phyloP scores from a whole-genome alignment of 2,113 vertebrate genomes.

The Ophiodon elongatus region DNA sequence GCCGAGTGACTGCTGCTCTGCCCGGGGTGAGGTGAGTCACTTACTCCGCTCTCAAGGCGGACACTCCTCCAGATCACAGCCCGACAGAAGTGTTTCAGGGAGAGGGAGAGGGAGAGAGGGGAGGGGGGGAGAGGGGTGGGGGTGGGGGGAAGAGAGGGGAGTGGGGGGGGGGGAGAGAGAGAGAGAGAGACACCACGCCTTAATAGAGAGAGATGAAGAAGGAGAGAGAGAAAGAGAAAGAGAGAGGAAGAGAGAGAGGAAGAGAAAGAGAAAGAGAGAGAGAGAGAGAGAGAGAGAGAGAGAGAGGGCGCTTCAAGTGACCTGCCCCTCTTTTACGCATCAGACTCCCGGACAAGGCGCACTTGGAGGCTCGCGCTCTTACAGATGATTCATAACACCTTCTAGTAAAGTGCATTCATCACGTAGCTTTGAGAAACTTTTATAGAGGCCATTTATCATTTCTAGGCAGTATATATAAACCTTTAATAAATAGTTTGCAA shows the following conservation, averaged over 20 bases:
- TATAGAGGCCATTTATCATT: background rate
- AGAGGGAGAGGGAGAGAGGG: conserved; percentile 27
- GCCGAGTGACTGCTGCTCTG: conserved; percentile 27
- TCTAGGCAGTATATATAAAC: background rate
- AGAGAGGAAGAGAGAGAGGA: conserved; percentile 7
- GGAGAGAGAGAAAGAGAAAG: conserved; percentile 37
- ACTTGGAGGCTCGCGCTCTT: conserved; percentile 3
- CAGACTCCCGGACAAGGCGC: conserved; percentile 7
- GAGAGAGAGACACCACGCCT: conserved; percentile 20
- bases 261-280: conserved; percentile 1
- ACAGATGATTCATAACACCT: conserved; percentile 13
- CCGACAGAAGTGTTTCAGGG: conserved; percentile 41
- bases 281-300: conserved; percentile 27
- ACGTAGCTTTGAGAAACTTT: background rate
- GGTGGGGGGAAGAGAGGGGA: conserved; percentile 7
- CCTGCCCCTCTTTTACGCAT: conserved; percentile 44
- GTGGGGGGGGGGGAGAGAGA: no score
- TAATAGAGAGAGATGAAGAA: conserved; percentile 1
- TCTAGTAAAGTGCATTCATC: conserved; percentile 5
- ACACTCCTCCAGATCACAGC: conserved; percentile 30
- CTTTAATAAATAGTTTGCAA: background rate
- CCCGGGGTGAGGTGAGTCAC: conserved; percentile 26
- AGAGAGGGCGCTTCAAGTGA: conserved; percentile 11
- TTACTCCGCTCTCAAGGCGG: conserved; percentile 22
- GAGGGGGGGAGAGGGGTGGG: no score